These are phyloP conservation scores for Hirudinaria manillensis DNA, from an alignment of 2,888 invertebrate species.

Conservation along the genomic window DNA sequence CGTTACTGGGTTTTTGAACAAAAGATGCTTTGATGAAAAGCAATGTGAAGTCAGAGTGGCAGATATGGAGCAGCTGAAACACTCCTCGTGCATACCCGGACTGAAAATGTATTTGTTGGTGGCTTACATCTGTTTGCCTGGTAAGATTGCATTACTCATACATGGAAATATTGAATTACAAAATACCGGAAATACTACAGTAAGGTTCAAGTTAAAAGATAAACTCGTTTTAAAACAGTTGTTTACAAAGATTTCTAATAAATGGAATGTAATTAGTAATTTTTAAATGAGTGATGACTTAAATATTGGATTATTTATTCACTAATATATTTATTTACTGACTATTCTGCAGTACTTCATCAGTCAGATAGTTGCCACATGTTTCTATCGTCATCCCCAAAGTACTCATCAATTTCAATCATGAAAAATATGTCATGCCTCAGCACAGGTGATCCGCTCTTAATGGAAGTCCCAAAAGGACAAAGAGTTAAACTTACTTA, in stretches of 20 bases:
- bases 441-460: not conserved
- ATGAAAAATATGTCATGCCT: not conserved
- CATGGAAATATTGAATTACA: no score
- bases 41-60: slow-evolving; percentile 19
- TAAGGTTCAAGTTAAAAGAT: no score
- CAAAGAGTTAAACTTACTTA: slow-evolving; percentile 10
- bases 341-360: not conserved
- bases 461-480: slow-evolving; percentile 8
- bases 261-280: no score
- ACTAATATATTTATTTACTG: not conserved
- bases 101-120: slow-evolving; percentile 29
- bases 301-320: not conserved
- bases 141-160: not conserved
- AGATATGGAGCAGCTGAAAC: not conserved
- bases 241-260: no score
- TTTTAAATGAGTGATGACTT: no score
- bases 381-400: not conserved
- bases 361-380: not conserved
- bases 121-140: slow-evolving; percentile 15
- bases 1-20: not conserved
- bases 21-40: slow-evolving; percentile 11
- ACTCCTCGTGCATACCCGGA: slow-evolving; percentile 21
- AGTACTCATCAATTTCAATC: not conserved
- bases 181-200: no score
- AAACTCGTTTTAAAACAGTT: no score